Evolutionary conservation across 1,140 invertebrate genomes (phyloP).

Genomic region (Stratiolaelaps scimitus): DNA sequence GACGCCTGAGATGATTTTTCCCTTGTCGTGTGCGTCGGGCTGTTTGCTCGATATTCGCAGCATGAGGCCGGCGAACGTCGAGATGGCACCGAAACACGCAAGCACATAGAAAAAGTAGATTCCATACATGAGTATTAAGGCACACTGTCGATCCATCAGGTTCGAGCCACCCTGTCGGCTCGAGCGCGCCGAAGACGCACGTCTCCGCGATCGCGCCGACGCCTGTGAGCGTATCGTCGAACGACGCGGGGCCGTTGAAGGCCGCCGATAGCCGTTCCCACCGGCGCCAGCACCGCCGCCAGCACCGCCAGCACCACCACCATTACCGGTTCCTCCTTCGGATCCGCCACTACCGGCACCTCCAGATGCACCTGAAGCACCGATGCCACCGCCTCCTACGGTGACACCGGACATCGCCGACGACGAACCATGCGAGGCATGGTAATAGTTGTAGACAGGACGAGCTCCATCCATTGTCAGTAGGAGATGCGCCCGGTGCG

Average conservation of each 20-base stretch:
- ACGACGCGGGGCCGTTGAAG: slow-evolving; percentile 9
- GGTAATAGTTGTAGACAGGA: slow-evolving; percentile 21
- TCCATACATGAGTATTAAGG: slow-evolving; percentile 27
- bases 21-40: slow-evolving; percentile 18
- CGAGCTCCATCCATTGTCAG: slow-evolving; percentile 23
- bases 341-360: too few species aligned
- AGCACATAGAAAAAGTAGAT: slow-evolving; percentile 26
- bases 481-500: background rate
- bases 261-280: background rate
- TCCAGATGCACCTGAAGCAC: too few species aligned
- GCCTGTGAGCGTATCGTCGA: slow-evolving; percentile 25
- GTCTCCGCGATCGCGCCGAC: slow-evolving; percentile 7
- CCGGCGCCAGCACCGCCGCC: too few species aligned
- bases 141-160: slow-evolving; percentile 27
- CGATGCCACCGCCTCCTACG: too few species aligned
- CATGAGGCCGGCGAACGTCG: slow-evolving; percentile 23
- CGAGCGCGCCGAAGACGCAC: slow-evolving; percentile 19
- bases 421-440: background rate
- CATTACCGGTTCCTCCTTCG: too few species aligned
- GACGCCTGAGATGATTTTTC: slow-evolving; percentile 27
- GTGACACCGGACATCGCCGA: too few species aligned
- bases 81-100: slow-evolving; percentile 20
- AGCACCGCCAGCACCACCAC: too few species aligned
- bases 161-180: slow-evolving; percentile 15
- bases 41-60: slow-evolving; percentile 17